Conservation (phyloP, 2,113 vertebrate genomes). For the Glaucidium brasilianum region DNA sequence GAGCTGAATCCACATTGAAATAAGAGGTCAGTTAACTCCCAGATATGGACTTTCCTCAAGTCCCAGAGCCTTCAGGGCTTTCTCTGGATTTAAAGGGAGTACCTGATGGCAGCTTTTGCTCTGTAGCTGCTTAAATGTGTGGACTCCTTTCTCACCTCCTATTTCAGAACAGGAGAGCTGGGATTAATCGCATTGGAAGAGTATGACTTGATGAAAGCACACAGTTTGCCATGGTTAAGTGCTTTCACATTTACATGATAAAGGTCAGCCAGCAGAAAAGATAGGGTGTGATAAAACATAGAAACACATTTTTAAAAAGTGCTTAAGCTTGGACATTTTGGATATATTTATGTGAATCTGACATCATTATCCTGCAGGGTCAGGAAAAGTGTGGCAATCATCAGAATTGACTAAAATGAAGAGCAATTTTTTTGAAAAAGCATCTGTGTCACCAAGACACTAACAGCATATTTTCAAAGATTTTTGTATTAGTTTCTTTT, state of each 20-base stretch:
- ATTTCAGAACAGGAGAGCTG: neutral
- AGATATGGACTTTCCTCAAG: neutral
- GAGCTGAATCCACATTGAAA: neutral
- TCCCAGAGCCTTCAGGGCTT: neutral
- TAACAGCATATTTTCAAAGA: neutral
- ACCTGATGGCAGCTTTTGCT: neutral
- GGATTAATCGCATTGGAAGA: neutral
- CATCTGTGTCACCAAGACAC: neutral
- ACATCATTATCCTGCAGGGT: neutral
- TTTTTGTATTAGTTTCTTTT: neutral
- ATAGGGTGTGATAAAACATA: neutral
- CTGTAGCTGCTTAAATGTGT: neutral
- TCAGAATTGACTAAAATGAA: neutral
- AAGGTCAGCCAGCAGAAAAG: conserved; percentile 49
- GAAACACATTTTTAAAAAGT: neutral
- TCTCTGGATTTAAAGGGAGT: neutral
- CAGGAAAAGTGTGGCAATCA: neutral
- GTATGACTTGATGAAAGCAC: neutral
- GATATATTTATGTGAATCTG: neutral
- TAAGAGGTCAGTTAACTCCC: neutral
- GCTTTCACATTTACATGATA: conserved; percentile 41
- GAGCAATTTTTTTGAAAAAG: neutral
- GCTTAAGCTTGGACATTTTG: neutral
- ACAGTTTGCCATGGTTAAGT: neutral
- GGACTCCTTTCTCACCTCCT: neutral